Evolutionary conservation across 2,797 vertebrate species (phyloP).

Genomic region (Tympanoctomys barrerae): DNA sequence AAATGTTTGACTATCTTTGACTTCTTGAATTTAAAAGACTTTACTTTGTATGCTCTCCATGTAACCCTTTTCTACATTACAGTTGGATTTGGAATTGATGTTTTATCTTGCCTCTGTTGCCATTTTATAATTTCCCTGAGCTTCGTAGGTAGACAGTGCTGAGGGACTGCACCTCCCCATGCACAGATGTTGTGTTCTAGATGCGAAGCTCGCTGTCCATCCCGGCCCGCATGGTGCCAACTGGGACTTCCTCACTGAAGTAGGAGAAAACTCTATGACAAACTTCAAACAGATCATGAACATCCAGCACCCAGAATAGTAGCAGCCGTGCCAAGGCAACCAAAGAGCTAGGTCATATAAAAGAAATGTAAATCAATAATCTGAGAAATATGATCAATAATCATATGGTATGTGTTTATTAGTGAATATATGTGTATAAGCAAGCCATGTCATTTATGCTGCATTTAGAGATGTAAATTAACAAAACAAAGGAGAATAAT

Average conservation of each 20-base stretch:
- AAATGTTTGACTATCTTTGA: neutral
- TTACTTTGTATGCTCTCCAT: neutral
- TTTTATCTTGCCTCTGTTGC: neutral
- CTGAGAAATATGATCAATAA: neutral
- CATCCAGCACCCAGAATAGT: neutral
- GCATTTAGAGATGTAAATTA: neutral
- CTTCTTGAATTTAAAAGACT: neutral
- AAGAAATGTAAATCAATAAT: neutral
- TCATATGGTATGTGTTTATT: neutral
- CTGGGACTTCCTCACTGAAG: neutral
- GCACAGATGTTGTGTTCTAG: neutral
- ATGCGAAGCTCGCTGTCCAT: neutral
- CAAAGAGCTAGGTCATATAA: neutral
- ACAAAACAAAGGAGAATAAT: neutral
- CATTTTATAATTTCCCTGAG: neutral
- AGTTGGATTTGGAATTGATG: neutral
- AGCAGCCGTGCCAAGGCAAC: neutral
- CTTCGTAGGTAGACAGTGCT: neutral
- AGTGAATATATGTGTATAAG: neutral
- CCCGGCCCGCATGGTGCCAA: neutral
- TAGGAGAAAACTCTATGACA: neutral
- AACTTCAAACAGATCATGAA: constrained; percentile 2
- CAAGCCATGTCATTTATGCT: neutral
- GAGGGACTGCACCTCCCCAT: neutral
- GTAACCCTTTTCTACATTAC: constrained; percentile 1